Percentiles rank a stretch among this genome's conserved stretches.
Evolutionary conservation across 2,888 invertebrate genomes (phyloP).

Genomic region (Lochmaea capreae): DNA sequence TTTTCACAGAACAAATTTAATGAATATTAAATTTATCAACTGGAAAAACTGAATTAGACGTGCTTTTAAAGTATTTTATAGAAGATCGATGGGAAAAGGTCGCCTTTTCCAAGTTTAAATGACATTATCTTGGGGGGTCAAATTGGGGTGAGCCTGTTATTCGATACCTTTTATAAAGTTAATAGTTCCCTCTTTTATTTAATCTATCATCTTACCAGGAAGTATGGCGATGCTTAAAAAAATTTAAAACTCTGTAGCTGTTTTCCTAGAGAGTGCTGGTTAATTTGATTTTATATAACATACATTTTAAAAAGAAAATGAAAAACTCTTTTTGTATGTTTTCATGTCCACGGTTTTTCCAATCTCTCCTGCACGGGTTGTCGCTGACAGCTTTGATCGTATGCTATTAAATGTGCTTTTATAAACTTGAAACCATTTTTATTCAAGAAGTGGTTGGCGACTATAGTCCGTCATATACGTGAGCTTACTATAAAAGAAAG

Average conservation of each 20-base stretch:
- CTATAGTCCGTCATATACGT: not conserved
- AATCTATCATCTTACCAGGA: not conserved
- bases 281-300: no score
- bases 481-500: not conserved
- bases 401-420: slow-evolving; percentile 11
- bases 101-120: slow-evolving; percentile 9
- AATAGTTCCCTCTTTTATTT: not conserved
- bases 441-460: slow-evolving; percentile 5
- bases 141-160: not conserved
- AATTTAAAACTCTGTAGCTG: no score
- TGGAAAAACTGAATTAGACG: not conserved
- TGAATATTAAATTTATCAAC: not conserved
- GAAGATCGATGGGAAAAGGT: not conserved
- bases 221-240: no score
- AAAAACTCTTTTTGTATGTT: no score
- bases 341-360: not conserved
- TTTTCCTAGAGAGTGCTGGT: no score
- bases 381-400: slow-evolving; percentile 8
- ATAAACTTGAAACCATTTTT: slow-evolving; percentile 14
- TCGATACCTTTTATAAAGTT: not conserved
- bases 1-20: no score
- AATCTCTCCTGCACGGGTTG: not conserved
- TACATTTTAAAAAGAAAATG: no score
- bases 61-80: not conserved
- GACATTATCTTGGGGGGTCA: slow-evolving; percentile 19